phyloP scores from a whole-genome alignment of 2,113 vertebrate species.

The Cryptomyrus ogoouensis region DNA sequence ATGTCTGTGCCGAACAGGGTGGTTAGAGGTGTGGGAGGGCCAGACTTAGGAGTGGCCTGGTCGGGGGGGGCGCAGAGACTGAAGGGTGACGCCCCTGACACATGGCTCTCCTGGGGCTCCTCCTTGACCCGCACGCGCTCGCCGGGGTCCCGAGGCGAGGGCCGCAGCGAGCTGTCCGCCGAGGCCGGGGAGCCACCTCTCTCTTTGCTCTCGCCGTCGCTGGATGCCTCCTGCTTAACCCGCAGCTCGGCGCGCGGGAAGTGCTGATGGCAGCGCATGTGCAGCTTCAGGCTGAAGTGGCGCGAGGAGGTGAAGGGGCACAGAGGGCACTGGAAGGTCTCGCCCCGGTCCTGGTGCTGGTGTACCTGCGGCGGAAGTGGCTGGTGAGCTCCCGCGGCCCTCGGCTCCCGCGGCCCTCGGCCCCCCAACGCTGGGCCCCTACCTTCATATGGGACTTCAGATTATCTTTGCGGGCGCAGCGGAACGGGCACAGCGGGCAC shows the following conservation, averaged over 20 bases:
- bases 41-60: conserved; percentile 57
- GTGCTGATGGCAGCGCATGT: conserved; percentile 84
- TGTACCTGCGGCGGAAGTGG: conserved; percentile 75
- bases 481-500: conserved; percentile 95
- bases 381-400: neutral
- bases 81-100: conserved; percentile 56
- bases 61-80: conserved; percentile 69
- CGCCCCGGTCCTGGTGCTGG: conserved; percentile 77
- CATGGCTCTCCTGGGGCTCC: conserved; percentile 69
- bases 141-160: conserved; percentile 33
- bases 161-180: conserved; percentile 38
- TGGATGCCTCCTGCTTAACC: conserved; percentile 92
- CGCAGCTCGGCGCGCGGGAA: conserved; percentile 90
- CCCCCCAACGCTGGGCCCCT: conserved; percentile 38
- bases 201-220: conserved; percentile 79
- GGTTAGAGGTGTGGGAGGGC: conserved; percentile 40
- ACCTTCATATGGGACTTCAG: conserved; percentile 99
- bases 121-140: conserved; percentile 69
- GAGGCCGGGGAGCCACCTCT: conserved; percentile 49
- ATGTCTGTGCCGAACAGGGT: conserved; percentile 76
- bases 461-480: conserved; percentile 99
- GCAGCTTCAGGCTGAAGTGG: conserved; percentile 81
- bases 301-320: conserved; percentile 79
- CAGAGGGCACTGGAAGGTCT: conserved; percentile 78
- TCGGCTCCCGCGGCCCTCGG: neutral